Percentiles rank a stretch among this genome's conserved stretches.
Evolutionary conservation across 2,888 invertebrate species (phyloP).

Genomic region (Stenodema calcarata): DNA sequence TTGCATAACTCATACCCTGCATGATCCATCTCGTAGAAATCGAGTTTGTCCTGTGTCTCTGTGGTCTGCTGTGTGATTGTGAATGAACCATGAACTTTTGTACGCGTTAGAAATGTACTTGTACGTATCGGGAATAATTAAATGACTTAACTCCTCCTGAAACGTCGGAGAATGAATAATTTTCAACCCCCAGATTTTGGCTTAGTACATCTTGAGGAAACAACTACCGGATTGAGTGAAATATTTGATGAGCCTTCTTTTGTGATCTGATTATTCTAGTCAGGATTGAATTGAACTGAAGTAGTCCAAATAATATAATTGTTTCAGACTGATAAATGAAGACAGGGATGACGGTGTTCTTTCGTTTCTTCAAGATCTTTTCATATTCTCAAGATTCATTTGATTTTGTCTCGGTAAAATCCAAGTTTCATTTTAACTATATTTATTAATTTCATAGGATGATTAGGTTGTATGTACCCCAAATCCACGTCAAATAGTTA

Average conservation of each 20-base stretch:
- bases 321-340: conserved; percentile 7
- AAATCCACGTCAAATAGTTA: no score
- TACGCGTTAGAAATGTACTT: no score
- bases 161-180: no score
- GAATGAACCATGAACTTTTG: no score
- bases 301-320: background rate
- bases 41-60: background rate
- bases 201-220: no score
- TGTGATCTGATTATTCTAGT: background rate
- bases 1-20: background rate
- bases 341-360: background rate
- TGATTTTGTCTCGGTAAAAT: background rate
- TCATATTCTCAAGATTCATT: conserved; percentile 2
- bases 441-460: no score
- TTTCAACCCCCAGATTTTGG: no score
- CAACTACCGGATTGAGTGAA: no score
- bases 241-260: background rate
- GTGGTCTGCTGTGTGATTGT: background rate
- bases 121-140: no score
- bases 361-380: background rate
- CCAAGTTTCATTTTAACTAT: background rate
- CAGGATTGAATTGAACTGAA: background rate
- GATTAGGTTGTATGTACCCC: no score
- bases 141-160: no score
- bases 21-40: background rate